These are phyloP conservation scores for Noctua pronuba DNA, from an alignment of 2,888 invertebrate genomes.

Conservation along the genomic window DNA sequence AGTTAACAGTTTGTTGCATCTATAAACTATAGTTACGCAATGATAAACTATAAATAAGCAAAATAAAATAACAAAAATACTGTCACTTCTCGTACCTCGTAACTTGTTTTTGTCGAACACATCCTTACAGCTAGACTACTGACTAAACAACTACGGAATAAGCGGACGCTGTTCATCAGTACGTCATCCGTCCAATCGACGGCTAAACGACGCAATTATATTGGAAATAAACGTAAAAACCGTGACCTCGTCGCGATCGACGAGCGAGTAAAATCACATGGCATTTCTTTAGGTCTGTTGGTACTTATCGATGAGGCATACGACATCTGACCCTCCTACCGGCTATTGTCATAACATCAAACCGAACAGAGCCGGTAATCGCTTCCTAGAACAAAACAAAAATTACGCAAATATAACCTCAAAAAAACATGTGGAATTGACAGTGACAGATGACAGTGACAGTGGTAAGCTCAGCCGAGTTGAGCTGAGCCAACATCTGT, in stretches of 20 bases:
- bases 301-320: conserved; percentile 74
- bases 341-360: conserved; percentile 71
- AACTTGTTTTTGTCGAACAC: conserved; percentile 78
- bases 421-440: conserved; percentile 54
- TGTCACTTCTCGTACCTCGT: conserved; percentile 84
- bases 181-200: conserved; percentile 62
- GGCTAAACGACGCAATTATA: conserved; percentile 64
- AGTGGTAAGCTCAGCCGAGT: neutral
- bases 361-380: conserved; percentile 67
- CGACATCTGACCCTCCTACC: conserved; percentile 82
- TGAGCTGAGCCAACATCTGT: neutral
- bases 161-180: conserved; percentile 77
- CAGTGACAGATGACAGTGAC: conserved; percentile 21
- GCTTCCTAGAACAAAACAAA: conserved; percentile 51
- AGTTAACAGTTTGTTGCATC: neutral
- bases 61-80: conserved; percentile 27
- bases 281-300: conserved; percentile 55
- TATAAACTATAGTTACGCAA: conserved; percentile 9
- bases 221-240: conserved; percentile 67
- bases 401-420: conserved; percentile 74
- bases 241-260: conserved; percentile 63
- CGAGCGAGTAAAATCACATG: conserved; percentile 63
- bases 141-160: conserved; percentile 75
- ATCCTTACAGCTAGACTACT: conserved; percentile 77
- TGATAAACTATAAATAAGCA: neutral